Evolutionary conservation across 2,797 vertebrate species (phyloP), one percentile per base, ranked within the genome.

Genomic region (Sorex maritimensis): DNA sequence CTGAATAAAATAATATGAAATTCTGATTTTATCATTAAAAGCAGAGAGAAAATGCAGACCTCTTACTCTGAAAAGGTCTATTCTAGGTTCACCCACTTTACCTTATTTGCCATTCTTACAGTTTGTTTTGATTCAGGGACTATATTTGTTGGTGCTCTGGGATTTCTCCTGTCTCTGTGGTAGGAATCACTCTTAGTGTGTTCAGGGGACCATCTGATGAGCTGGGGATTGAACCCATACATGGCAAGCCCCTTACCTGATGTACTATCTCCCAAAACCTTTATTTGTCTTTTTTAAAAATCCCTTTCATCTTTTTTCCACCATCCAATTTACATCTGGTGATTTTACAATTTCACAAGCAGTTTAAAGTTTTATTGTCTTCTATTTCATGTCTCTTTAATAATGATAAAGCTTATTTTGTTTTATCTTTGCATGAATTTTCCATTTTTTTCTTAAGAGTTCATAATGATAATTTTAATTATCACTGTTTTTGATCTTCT

Each of bases 1-100:
- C 26, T 69, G 11, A 81, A 73, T 85, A 52, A 90, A 86, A 21
- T 49, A 44, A 81, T 34, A n/a, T 21, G 9, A 6, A 13, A 84
- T 19, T 93, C 38, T 88, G 44, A 8, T 58, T 92, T 88, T 81
- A 79, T 72, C 86, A 88, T 81, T 93, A 10, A 28, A 72, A 89
- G 38, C 30, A 34, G 58, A 73, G 79, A 28, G 38, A 46, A 71
- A 4, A 5, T 38, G 65, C 6, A 58, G 52, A 13, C 5, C 6
- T 26, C 26, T 17, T 58, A 52, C 10, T 30, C 23, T 17, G 73
- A 90, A 61, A 61, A 3, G 19, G 44, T 34, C 49, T 28, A 52
- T 6, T 88, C 77, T 81, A 71, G 75, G 13, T 77, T 81, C 41
- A 24, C 19, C 28, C 8, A 34, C 6, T 85, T 94, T 90, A 44